A percentile compares a stretch with the other conserved stretches of the same genome.
phyloP scores from a whole-genome alignment of 1,140 invertebrate species.

The Antheraea pernyi region DNA sequence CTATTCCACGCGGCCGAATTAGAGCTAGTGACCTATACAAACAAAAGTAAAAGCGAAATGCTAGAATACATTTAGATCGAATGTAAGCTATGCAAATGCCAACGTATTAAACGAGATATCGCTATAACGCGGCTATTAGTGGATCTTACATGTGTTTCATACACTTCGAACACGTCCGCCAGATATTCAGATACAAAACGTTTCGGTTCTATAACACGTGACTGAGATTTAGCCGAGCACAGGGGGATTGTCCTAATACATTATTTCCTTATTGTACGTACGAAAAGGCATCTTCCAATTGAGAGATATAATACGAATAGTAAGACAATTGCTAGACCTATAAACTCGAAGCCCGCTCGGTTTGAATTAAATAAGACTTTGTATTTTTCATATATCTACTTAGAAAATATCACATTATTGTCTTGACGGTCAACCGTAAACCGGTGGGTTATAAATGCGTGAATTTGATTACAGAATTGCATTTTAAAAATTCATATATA shows the following conservation, averaged over 20 bases:
- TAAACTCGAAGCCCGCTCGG: no score
- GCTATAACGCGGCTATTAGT: not conserved
- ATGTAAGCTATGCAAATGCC: not conserved
- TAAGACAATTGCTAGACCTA: not conserved
- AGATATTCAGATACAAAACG: not conserved
- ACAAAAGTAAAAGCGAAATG: not conserved
- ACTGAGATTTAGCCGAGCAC: conserved; percentile 5
- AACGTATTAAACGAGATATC: not conserved
- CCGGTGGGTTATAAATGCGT: no score
- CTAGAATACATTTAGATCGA: not conserved
- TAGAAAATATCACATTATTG: no score
- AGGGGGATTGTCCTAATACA: conserved; percentile 14
- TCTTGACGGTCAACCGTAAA: no score
- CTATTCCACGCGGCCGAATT: not conserved
- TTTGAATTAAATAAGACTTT: not conserved
- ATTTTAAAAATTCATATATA: no score
- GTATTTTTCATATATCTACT: not conserved
- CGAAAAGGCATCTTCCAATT: conserved; percentile 14
- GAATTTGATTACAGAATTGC: no score
- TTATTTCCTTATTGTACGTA: conserved; percentile 14
- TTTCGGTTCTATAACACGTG: conserved; percentile 1
- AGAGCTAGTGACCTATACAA: not conserved
- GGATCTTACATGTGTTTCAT: not conserved
- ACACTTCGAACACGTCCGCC: not conserved
- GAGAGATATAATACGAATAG: conserved; percentile 7